Percentiles rank a stretch among this genome's conserved stretches.
phyloP scores from a whole-genome alignment of 92 coral and sea anemone genomes.

The Epizoanthus stellaris region DNA sequence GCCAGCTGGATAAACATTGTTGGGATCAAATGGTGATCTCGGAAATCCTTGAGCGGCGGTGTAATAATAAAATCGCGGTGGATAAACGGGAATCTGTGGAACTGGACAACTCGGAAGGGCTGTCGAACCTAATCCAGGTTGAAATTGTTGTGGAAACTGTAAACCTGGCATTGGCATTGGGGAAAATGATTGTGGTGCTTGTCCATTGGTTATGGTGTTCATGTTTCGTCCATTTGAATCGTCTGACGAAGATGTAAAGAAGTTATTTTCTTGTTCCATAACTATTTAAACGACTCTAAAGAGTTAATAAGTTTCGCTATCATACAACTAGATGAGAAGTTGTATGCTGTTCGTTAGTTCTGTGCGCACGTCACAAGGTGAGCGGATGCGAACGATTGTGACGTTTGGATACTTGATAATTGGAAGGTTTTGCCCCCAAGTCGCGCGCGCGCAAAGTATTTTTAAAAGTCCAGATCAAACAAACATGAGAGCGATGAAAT shows the following conservation, averaged over 20 bases:
- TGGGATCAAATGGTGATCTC: slow-evolving; percentile 36
- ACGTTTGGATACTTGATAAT: too few species aligned
- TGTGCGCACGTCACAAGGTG: too few species aligned
- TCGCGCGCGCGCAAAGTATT: too few species aligned
- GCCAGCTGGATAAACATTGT: slow-evolving; percentile 19
- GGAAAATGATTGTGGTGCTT: slow-evolving; percentile 21
- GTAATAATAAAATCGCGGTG: slow-evolving; percentile 44
- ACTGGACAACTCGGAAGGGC: slow-evolving; percentile 31
- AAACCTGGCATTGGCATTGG: slow-evolving; percentile 24
- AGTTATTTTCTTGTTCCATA: slow-evolving; percentile 39
- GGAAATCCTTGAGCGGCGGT: slow-evolving; percentile 48
- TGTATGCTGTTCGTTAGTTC: too few species aligned
- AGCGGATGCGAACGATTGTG: too few species aligned
- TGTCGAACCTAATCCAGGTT: slow-evolving; percentile 12
- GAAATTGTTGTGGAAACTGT: slow-evolving; percentile 26
- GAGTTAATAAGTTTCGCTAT: too few species aligned
- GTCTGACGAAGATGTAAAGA: slow-evolving; percentile 28
- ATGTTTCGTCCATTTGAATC: slow-evolving; percentile 18
- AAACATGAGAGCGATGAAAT: too few species aligned
- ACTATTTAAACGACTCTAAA: not conserved
- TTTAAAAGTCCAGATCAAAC: too few species aligned
- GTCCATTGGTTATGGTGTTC: slow-evolving; percentile 14
- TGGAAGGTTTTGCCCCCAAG: too few species aligned
- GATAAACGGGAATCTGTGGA: slow-evolving; percentile 45
- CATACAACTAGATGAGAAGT: too few species aligned